Base-by-base conservation (phyloP, 2,797 vertebrate genomes). In the Pogonophryne albipinna region DNA sequence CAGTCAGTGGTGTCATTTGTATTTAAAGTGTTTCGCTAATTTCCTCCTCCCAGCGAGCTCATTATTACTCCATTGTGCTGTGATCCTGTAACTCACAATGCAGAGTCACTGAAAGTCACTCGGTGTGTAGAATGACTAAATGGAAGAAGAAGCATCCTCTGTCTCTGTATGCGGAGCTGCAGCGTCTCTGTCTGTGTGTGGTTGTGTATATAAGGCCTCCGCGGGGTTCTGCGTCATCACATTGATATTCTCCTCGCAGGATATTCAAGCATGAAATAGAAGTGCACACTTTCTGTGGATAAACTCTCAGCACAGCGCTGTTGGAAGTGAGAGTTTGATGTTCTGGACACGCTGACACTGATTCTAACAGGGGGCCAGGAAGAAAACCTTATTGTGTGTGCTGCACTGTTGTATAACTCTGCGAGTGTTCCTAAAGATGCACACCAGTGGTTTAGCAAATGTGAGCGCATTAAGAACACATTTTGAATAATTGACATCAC, bases 161-260 rank as follows among this genome's bases (percentile, higher is more conserved):
- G 65, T 56, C 60, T 85, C 51, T 76, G 77, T 79, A 45, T 76
- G 73, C 75, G 1, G 73, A 76, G 76, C 63, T 20, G 66, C 62
- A n/a, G 56, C 6, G 17, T 19, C 4, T 76, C 38, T 52, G 82
- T 12, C 0, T 66, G 74, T 57, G 79, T 72, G 73, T 8, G 83
- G 11, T 19, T 80, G 81, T 82, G 10, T 67, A 20, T 60, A 27
- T 45, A 69, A 78, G 74, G 66, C 85, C 74, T 86, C 78, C 10
- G 50, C n/a, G 78, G 81, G 74, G 71, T n/a, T n/a, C 68, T 65
- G 80, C 60, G 69, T 85, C 74, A 44, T 1, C 11, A 46, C 85
- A 87, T 91, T 90, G 84, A 82, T 85, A 91, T 93, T 91, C 91
- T 84, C 76, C 85, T 90, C 84, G 83, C 85, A 66, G 68, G 74